Evolutionary conservation across 2,888 invertebrate species (phyloP), one percentile per base, ranked within the genome.

Genomic region (Achlya flavicornis): DNA sequence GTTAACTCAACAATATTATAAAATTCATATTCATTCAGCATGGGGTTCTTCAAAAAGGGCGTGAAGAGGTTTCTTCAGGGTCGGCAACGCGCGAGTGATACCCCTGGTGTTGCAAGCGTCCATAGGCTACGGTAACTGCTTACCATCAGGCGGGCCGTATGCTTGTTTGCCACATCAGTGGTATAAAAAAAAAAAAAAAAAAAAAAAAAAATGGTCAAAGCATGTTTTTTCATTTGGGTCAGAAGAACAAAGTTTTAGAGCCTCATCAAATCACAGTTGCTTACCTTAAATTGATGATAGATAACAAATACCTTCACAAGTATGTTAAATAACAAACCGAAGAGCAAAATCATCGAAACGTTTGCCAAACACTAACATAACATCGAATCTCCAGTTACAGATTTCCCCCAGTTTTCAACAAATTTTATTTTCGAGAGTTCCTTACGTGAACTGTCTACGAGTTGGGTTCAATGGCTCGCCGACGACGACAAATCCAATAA

Each of bases 401-500:
- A 85, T 85, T 87, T 81, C 72, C 73, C 70, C 76, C 72, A 75
- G 73, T 79, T 35, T 72, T 76, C 73, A 78, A 78, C 82, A 81
- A 86, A 83, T 81, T 83, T 84, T 83, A 84, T 86, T 84, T 83
- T 86, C 77, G 81, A 84, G 84, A 85, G 84, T 83, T 81, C 83
- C 78, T 81, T 79, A 76, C 80, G 74, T 78, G 81, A 81, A 81
- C 84, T 81, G 82, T 84, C 83, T 86, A 84, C 83, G 83, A 81
- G 76, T 77, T 72, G 81, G 80, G 85, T 85, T 87, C 87, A 89
- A 88, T 83, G 83, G 85, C 83, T 87, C 82, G 81, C 78, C 79
- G 82, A 82, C 84, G 85, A 85, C 87, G 89, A 85, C 88, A 87
- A 90, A 91, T 90, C 87, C 89, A 91, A 91, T 92, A 92, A 90